Evolutionary conservation across 2,888 invertebrate species (phyloP).

Genomic region (Tetanocera ferruginea): DNA sequence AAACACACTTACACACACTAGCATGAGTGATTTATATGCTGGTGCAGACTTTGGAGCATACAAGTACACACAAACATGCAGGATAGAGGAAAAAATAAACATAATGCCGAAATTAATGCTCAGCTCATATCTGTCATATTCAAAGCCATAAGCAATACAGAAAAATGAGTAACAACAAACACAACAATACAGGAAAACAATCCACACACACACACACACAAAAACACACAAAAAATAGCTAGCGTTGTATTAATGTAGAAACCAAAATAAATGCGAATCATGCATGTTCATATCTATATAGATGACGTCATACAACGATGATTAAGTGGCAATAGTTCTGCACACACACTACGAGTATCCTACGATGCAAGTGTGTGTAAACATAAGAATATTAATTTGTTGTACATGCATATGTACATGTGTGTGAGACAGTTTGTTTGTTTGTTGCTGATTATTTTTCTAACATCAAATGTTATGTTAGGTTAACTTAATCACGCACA

Average conservation of each 20-base stretch:
- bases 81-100: background rate
- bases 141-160: slow-evolving; percentile 59
- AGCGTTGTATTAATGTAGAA: slow-evolving; percentile 18
- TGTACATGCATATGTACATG: background rate
- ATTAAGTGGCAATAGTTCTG: slow-evolving; percentile 62
- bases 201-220: slow-evolving; percentile 2
- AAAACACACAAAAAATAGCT: background rate
- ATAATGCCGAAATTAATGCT: slow-evolving; percentile 17
- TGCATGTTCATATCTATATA: slow-evolving; percentile 49
- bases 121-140: slow-evolving; percentile 44
- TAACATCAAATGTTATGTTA: background rate
- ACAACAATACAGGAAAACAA: slow-evolving; percentile 3
- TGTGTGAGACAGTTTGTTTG: background rate
- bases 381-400: background rate
- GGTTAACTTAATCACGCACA: slow-evolving; percentile 31
- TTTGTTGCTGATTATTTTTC: slow-evolving; percentile 14
- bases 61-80: background rate
- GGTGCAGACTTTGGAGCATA: background rate
- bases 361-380: background rate
- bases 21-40: background rate
- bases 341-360: slow-evolving; percentile 32
- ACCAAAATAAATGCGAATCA: slow-evolving; percentile 46
- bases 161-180: slow-evolving; percentile 29
- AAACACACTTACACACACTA: no score
- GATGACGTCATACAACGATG: slow-evolving; percentile 59